A percentile compares a stretch with the other conserved stretches of the same genome.
Conservation (phyloP, 2,113 vertebrate genomes). For the Boulengerochromis microlepis region DNA sequence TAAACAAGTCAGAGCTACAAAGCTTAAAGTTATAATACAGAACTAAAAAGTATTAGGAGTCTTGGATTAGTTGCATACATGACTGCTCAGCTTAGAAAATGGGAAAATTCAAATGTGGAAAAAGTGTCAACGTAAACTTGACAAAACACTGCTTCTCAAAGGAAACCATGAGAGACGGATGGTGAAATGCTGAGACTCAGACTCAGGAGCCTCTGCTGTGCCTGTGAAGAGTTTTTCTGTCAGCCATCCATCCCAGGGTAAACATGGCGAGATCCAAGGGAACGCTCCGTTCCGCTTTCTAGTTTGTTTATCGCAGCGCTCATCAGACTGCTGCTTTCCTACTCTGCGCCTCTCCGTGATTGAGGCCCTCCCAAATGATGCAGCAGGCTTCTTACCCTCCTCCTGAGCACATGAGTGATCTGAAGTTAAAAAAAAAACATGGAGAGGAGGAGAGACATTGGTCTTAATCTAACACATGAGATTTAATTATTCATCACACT, state of each 20-base stretch:
- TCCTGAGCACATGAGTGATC: background rate
- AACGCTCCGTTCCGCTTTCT: background rate
- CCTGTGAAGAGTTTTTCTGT: background rate
- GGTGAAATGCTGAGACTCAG: background rate
- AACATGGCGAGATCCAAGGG: background rate
- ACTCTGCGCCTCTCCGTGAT: background rate
- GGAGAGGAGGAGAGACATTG: constrained; percentile 11
- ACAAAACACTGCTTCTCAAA: background rate
- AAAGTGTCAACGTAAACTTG: background rate
- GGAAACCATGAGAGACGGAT: background rate
- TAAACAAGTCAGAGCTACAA: background rate
- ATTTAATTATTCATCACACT: constrained; percentile 57
- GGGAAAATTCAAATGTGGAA: background rate
- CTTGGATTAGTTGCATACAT: background rate
- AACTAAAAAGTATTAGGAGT: background rate
- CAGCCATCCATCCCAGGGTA: background rate
- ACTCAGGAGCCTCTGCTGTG: background rate
- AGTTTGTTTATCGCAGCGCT: constrained; percentile 17
- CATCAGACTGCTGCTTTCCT: background rate
- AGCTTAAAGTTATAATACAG: background rate
- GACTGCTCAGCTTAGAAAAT: background rate
- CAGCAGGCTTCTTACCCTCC: background rate
- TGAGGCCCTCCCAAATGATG: background rate
- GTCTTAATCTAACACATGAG: constrained; percentile 42
- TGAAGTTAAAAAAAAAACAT: background rate